Conservation (phyloP, 1,140 invertebrate genomes). For the Anastrepha obliqua region DNA sequence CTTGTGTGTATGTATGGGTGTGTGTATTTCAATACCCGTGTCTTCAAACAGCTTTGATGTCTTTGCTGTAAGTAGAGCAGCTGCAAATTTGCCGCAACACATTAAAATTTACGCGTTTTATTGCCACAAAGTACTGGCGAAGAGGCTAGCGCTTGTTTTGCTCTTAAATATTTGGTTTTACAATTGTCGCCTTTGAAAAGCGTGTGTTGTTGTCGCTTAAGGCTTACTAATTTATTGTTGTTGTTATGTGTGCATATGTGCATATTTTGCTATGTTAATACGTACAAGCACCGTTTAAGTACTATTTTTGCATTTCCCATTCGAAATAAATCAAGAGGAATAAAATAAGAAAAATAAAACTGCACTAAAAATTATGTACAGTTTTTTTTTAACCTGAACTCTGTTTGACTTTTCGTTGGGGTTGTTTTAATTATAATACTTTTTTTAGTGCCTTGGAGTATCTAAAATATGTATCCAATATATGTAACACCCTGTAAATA, state of each 20-base stretch:
- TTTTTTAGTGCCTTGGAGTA: no score
- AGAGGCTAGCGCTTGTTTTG: background rate
- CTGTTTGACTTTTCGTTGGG: no score
- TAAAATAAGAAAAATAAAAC: no score
- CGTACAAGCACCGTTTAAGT: background rate
- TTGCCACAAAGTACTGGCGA: constrained; percentile 17
- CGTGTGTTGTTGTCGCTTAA: background rate
- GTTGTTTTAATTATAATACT: no score
- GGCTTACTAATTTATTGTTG: constrained; percentile 43
- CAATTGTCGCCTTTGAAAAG: constrained; percentile 18
- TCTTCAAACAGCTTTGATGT: background rate
- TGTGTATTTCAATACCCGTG: background rate
- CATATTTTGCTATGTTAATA: constrained; percentile 32
- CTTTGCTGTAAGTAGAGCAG: constrained; percentile 36
- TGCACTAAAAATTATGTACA: no score
- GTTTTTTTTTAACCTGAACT: no score
- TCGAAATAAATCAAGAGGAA: constrained; percentile 13
- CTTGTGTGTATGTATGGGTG: background rate
- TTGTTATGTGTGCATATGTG: constrained; percentile 16
- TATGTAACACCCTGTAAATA: no score
- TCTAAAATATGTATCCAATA: no score
- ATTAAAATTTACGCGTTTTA: constrained; percentile 46
- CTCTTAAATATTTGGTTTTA: constrained; percentile 14
- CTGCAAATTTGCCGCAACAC: constrained; percentile 46
- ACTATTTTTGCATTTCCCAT: constrained; percentile 8